Evolutionary conservation across 1,140 invertebrate genomes (phyloP).

Genomic region (Cydia fagiglandana): DNA sequence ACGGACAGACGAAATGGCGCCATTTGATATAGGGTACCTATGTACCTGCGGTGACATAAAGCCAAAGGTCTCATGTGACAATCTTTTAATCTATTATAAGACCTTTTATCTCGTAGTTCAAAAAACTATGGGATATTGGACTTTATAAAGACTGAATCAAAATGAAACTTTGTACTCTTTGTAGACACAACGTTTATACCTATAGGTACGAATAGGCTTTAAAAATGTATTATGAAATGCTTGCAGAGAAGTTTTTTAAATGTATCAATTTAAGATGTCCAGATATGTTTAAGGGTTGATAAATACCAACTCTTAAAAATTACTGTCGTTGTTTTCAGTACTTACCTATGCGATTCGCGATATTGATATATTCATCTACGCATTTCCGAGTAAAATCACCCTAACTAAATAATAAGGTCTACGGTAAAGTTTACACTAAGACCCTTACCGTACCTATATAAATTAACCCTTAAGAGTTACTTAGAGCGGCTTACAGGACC

Average conservation of each 20-base stretch:
- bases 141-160: not conserved
- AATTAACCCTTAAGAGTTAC: not conserved
- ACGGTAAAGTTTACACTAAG: not conserved
- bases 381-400: not conserved
- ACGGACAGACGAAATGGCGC: conserved; percentile 12
- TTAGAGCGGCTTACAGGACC: not conserved
- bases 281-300: too few species aligned
- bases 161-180: not conserved
- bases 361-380: not conserved
- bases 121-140: not conserved
- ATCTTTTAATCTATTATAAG: not conserved
- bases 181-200: not conserved
- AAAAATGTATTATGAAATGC: too few species aligned
- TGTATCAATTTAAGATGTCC: too few species aligned
- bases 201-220: too few species aligned
- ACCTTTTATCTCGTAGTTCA: not conserved
- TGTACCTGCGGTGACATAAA: not conserved
- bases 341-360: too few species aligned
- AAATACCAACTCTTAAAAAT: too few species aligned
- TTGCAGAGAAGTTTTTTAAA: too few species aligned
- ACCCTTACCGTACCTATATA: not conserved
- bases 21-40: not conserved
- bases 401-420: not conserved
- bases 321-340: too few species aligned
- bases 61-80: not conserved